Base-by-base conservation (phyloP, 2,113 vertebrate genomes). In the Callionymus lyra region DNA sequence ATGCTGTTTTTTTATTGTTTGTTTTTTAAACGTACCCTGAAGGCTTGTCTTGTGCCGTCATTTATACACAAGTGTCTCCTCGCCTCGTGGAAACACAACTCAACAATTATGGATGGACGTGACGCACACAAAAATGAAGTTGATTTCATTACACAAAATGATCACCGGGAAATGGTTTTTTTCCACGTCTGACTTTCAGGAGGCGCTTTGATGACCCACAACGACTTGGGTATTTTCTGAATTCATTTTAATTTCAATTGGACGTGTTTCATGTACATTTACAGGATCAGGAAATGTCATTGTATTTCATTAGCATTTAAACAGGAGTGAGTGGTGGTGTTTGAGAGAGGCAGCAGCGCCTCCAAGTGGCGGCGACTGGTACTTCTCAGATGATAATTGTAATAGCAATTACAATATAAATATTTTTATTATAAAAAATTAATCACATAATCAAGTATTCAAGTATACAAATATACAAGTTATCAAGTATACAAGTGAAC, bases 221-320 rank as follows among this genome's bases (percentile, higher is more conserved):
- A 56, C 61, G 65, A 69, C 65, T 61, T 76, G 52, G 55, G 54
- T 72, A 63, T 16, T 60, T 63, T 63, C 66, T 78, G 62, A 68
- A 75, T 74, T 59, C 60, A 56, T 76, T 78, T 56, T 76, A 64
- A 71, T 71, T 74, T 75, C 68, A 61, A 63, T 47, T 59, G 37
- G 53, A 44, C 56, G 67, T 68, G 51, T 68, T 67, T 66, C 72
- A 63, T 61, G 71, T 63, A 59, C 69, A 64, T 67, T 63, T 66
- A 53, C 36, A 43, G 58, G 65, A 76, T 79, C 70, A 68, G 60
- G 53, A 80, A 82, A 82, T 82, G 77, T 77, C 77, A 80, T 61
- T 70, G 80, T 74, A 80, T 80, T 72, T 70, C 58, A 76, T 80
- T 82, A 75, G 75, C 77, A 80, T 82, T 81, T 65, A 72, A 59